Base-by-base conservation (phyloP, 2,888 invertebrate species). In the Eledone cirrhosa region DNA sequence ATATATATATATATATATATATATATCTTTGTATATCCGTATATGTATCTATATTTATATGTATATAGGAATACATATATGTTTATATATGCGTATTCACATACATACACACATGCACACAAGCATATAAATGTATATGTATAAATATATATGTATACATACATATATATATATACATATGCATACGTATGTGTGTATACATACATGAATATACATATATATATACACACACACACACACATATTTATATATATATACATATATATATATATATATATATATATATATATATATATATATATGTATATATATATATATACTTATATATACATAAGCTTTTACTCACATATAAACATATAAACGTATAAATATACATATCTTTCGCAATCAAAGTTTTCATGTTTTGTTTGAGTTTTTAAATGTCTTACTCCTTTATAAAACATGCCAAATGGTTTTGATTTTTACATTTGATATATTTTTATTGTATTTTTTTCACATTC, bases 1-100 rank as follows among this genome's bases (percentile, higher is more conserved):
- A 72, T 72, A 72, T 72, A 72, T 72, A n/a, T 72, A 72, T n/a
- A 72, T 72, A 72, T 72, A 72, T 72, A 72, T 22, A 53, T 53
- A 5, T 5, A 72, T 31, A 27, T 48, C 5, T 24, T 14, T 69
- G 22, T 72, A n/a, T 5, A 53, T 53, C 19, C 22, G 14, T 33
- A 29, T 11, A n/a, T 19, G 27, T 29, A 27, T 22, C 33, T 22
- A 48, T 24, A 72, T 27, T 22, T 53, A 53, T 53, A 53, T 53
- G n/a, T 53, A 53, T 53, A 53, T 53, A 53, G 19, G n/a, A 22
- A 53, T 53, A 53, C n/a, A 53, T 53, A 53, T 53, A 53, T 53
- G n/a, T 53, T 22, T 63, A 63, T 63, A 27, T 27, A 63, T 63
- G 19, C 8, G 27, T 63, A 63, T 63, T 8, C 19, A 63, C 19